A percentile compares a stretch with the other conserved stretches of the same genome.
Evolutionary conservation across 2,888 invertebrate species (phyloP).

Genomic region (Acanthococcus lagerstroemiae): DNA sequence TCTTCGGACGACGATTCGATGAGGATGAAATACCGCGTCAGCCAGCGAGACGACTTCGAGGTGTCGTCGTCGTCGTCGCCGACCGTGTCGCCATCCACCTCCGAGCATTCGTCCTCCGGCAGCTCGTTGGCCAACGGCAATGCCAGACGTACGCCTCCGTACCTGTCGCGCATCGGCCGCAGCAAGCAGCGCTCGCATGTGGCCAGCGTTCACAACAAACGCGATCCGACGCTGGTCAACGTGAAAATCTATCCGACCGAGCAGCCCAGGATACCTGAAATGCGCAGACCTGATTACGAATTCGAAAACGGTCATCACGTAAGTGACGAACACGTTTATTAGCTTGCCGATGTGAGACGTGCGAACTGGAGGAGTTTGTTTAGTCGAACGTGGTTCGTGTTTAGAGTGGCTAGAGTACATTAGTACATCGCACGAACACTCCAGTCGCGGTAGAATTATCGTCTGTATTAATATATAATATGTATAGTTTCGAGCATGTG

Average conservation of each 20-base stretch:
- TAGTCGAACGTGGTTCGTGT: too few species aligned
- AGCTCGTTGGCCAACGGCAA: slow-evolving; percentile 28
- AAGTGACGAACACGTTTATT: not conserved
- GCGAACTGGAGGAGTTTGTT: too few species aligned
- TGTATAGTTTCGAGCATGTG: too few species aligned
- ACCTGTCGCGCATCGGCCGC: not conserved
- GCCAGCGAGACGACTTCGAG: slow-evolving; percentile 12
- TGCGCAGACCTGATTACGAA: not conserved
- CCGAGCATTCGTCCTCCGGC: slow-evolving; percentile 31
- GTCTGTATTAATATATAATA: too few species aligned
- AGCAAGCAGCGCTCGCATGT: slow-evolving; percentile 17
- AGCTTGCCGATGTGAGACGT: too few species aligned
- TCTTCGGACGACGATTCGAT: slow-evolving; percentile 35
- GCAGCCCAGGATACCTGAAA: slow-evolving; percentile 30
- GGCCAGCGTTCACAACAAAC: slow-evolving; percentile 21
- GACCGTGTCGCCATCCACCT: slow-evolving; percentile 32
- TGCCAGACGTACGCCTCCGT: slow-evolving; percentile 6
- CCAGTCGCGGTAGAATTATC: too few species aligned
- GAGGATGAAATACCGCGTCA: slow-evolving; percentile 13
- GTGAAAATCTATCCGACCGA: slow-evolving; percentile 25
- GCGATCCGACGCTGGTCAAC: slow-evolving; percentile 17
- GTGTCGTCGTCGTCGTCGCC: slow-evolving; percentile 25
- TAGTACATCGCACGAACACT: too few species aligned
- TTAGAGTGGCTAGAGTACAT: too few species aligned
- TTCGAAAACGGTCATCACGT: slow-evolving; percentile 8